Conservation (phyloP, 2,797 vertebrate genomes). For the Crenichthys baileyi region DNA sequence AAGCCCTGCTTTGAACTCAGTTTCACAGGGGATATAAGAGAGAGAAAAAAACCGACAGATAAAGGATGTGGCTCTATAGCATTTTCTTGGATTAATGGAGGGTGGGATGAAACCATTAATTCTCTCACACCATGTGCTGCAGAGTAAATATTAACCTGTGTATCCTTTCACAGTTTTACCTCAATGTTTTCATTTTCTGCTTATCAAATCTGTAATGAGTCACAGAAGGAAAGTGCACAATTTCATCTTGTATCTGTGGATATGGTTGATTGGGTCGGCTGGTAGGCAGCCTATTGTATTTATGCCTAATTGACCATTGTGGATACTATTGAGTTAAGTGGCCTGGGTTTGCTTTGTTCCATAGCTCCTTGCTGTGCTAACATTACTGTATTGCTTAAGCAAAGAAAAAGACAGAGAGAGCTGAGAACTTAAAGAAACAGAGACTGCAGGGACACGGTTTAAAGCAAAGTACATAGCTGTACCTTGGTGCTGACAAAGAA, state of each 20-base stretch:
- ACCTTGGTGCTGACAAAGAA: slow-evolving; percentile 62
- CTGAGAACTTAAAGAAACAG: slow-evolving; percentile 28
- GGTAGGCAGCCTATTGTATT: slow-evolving; percentile 52
- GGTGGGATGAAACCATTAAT: slow-evolving; percentile 60
- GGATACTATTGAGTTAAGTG: slow-evolving; percentile 69
- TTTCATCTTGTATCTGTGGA: slow-evolving; percentile 17
- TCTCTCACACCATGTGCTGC: slow-evolving; percentile 30
- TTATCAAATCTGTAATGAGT: slow-evolving; percentile 78
- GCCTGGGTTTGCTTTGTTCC: slow-evolving; percentile 67
- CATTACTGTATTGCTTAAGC: slow-evolving; percentile 46
- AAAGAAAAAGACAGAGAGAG: slow-evolving; percentile 8
- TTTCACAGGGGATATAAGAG: slow-evolving; percentile 32
- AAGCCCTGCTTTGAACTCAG: slow-evolving; percentile 37
- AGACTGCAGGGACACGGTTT: slow-evolving; percentile 27
- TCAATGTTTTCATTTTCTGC: slow-evolving; percentile 67
- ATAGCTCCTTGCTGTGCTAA: slow-evolving; percentile 62
- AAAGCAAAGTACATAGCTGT: slow-evolving; percentile 16
- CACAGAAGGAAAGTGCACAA: slow-evolving; percentile 61
- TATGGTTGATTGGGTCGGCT: slow-evolving; percentile 54
- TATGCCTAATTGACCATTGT: slow-evolving; percentile 69
- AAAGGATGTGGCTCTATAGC: slow-evolving; percentile 30
- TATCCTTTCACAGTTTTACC: slow-evolving; percentile 63
- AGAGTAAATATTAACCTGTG: slow-evolving; percentile 72
- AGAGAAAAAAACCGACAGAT: slow-evolving; percentile 26
- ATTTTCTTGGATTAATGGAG: slow-evolving; percentile 65